A percentile compares a stretch with the other conserved stretches of the same genome.
Conservation (phyloP, 2,888 invertebrate species). For the Lasioglossum villosulum region DNA sequence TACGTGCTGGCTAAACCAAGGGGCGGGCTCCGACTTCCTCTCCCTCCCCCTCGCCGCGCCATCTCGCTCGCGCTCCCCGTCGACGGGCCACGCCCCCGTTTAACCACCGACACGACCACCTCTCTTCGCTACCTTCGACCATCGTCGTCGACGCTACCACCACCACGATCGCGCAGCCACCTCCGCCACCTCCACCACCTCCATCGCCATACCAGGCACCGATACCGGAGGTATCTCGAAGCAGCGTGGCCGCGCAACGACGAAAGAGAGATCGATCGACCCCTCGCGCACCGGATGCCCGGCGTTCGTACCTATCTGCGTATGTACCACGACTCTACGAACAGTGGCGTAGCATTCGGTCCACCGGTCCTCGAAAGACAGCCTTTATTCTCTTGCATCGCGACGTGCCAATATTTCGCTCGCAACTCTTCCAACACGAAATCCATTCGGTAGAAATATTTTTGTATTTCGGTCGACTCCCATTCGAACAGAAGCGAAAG, state of each 20-base stretch:
- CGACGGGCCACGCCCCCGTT: constrained; percentile 62
- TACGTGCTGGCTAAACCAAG: constrained; percentile 37
- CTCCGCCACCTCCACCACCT: constrained; percentile 13
- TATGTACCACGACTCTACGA: constrained; percentile 51
- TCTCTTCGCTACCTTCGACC: constrained; percentile 36
- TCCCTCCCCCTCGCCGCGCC: background rate
- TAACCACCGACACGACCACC: constrained; percentile 45
- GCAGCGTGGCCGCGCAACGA: constrained; percentile 67
- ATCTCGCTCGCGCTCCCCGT: constrained; percentile 29
- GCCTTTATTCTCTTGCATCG: background rate
- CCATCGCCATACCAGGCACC: constrained; percentile 35
- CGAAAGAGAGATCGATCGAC: constrained; percentile 79
- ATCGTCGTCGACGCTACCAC: constrained; percentile 26
- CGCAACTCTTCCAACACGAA: background rate
- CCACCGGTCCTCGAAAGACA: background rate
- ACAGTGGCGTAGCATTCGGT: constrained; percentile 58
- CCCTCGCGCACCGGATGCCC: constrained; percentile 72
- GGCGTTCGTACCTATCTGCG: constrained; percentile 64
- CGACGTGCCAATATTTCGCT: background rate
- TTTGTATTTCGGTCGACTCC: background rate
- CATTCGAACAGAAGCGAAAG: background rate
- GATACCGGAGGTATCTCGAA: constrained; percentile 53
- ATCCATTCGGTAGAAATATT: background rate
- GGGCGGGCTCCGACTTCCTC: constrained; percentile 53
- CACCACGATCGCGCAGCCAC: constrained; percentile 35